These are phyloP conservation scores for Catharus ustulatus DNA, from an alignment of 2,797 vertebrate species.

Conservation along the genomic window DNA sequence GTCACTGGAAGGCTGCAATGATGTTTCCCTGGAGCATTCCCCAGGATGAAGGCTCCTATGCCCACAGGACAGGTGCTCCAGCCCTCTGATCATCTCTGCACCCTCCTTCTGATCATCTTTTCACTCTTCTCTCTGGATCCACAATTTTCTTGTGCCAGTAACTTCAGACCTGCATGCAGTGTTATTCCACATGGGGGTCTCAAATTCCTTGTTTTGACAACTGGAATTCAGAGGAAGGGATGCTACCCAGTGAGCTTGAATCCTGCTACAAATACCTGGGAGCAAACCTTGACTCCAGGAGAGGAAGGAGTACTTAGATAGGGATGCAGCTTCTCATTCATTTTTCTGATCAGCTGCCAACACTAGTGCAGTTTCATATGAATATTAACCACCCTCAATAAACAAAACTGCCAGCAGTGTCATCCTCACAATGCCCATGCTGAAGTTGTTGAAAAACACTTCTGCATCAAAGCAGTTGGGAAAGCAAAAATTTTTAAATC, in stretches of 20 bases:
- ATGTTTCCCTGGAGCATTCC: not conserved
- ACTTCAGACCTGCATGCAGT: not conserved
- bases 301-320: not conserved
- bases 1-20: not conserved
- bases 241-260: not conserved
- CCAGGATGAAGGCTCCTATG: not conserved
- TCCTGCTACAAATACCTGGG: not conserved
- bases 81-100: not conserved
- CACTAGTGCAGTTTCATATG: not conserved
- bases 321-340: not conserved
- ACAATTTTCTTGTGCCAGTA: not conserved
- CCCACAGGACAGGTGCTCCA: not conserved
- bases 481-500: not conserved
- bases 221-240: not conserved
- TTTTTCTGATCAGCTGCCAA: conserved; percentile 1
- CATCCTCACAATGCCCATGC: not conserved
- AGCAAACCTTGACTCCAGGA: not conserved
- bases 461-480: not conserved
- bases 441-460: not conserved
- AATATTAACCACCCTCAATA: not conserved
- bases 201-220: not conserved
- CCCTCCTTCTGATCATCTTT: not conserved
- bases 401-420: not conserved
- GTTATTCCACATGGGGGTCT: not conserved
- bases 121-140: not conserved